These are phyloP conservation scores for Malthinus seriepunctatus DNA, from an alignment of 2,888 invertebrate species.

Conservation along the genomic window DNA sequence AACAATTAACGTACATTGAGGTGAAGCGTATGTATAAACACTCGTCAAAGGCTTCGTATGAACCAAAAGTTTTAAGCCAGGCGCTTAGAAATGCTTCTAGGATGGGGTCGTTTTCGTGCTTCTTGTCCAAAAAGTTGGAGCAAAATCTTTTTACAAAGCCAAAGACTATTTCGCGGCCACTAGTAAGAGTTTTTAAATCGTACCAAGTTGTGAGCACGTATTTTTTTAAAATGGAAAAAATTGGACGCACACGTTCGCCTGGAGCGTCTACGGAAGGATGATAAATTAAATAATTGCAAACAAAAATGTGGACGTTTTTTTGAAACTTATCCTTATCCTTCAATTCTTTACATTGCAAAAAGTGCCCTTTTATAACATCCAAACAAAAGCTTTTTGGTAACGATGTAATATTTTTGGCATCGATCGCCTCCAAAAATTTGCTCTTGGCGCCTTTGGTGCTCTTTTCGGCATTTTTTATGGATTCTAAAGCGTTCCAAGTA, in stretches of 20 bases:
- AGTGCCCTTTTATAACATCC: background rate
- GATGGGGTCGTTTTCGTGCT: background rate
- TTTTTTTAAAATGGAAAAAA: background rate
- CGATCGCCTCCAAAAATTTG: constrained; percentile 1
- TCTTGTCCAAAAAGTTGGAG: background rate
- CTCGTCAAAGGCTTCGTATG: constrained; percentile 1
- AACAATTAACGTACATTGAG: background rate
- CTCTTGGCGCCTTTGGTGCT: constrained; percentile 2
- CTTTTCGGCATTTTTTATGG: too few relatives aligned
- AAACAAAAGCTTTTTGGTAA: constrained; percentile 8
- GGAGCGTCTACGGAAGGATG: background rate
- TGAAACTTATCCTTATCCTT: background rate
- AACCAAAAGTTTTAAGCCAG: background rate
- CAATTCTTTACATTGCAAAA: background rate
- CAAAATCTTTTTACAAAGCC: background rate
- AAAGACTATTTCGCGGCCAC: background rate
- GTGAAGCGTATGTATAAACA: constrained; percentile 1
- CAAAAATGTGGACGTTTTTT: background rate
- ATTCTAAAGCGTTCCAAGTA: constrained; percentile 1
- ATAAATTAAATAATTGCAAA: constrained; percentile 4
- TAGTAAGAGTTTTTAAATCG: background rate
- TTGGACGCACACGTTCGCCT: background rate
- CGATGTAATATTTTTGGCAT: background rate
- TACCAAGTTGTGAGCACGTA: background rate
- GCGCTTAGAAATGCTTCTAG: background rate